Conservation (phyloP, 2,888 invertebrate genomes). For the Acanthosepion esculentum region DNA sequence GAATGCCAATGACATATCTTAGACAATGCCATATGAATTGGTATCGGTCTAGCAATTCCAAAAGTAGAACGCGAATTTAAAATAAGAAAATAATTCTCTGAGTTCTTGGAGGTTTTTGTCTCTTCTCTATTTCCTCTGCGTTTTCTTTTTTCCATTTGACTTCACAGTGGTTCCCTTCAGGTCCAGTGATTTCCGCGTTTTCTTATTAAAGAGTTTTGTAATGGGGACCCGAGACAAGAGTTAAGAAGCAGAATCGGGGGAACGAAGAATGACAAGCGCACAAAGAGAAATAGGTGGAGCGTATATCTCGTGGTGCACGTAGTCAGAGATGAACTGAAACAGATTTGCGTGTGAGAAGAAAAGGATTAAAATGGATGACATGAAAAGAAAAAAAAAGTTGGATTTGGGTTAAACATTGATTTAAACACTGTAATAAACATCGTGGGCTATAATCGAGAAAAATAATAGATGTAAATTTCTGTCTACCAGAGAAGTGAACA, state of each 20-base stretch:
- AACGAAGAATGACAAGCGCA: background rate
- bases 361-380: too few species aligned
- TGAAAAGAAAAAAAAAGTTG: too few species aligned
- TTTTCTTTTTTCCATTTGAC: background rate
- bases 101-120: background rate
- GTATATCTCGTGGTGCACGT: background rate
- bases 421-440: too few species aligned
- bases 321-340: background rate
- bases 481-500: too few species aligned
- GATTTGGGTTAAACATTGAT: too few species aligned
- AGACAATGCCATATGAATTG: background rate
- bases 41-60: background rate
- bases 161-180: background rate
- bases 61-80: background rate
- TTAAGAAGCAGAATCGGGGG: background rate
- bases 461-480: too few species aligned
- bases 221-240: background rate
- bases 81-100: background rate
- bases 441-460: too few species aligned
- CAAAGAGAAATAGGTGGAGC: background rate
- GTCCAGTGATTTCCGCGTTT: background rate
- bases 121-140: background rate
- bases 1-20: background rate
- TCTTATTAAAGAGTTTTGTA: slow-evolving; percentile 8
- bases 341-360: background rate